A percentile compares a stretch with the other conserved stretches of the same genome.
phyloP scores from a whole-genome alignment of 2,797 vertebrate genomes.

The Synaphobranchus kaupii region DNA sequence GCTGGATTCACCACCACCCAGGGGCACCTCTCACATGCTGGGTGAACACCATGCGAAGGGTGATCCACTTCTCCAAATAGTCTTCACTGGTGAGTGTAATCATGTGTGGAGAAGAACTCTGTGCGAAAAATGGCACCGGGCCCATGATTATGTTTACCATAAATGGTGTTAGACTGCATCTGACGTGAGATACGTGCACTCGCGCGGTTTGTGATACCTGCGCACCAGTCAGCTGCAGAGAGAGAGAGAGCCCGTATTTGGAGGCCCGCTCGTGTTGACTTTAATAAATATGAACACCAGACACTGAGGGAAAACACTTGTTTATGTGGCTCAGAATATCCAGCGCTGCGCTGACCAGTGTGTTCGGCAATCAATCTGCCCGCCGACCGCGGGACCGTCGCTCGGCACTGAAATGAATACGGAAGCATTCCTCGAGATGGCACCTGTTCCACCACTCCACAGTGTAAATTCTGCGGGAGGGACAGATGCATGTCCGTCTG shows the following conservation, averaged over 20 bases:
- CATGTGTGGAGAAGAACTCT: neutral
- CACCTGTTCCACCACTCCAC: slow-evolving; percentile 28
- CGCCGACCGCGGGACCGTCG: neutral
- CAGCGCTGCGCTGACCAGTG: neutral
- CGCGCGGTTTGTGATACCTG: neutral
- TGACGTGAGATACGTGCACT: neutral
- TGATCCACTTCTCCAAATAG: neutral
- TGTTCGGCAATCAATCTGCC: neutral
- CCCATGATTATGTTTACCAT: neutral
- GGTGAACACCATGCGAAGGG: neutral
- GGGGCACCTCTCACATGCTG: neutral
- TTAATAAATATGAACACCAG: neutral
- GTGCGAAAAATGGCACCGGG: neutral
- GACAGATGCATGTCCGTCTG: slow-evolving; percentile 15
- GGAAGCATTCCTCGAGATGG: slow-evolving; percentile 23
- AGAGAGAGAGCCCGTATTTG: neutral
- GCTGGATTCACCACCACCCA: neutral
- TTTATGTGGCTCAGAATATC: slow-evolving; percentile 9
- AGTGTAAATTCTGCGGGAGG: slow-evolving; percentile 20
- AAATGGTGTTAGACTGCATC: neutral
- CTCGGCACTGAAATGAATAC: slow-evolving; percentile 10
- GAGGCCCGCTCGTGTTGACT: neutral
- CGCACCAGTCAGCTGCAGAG: neutral
- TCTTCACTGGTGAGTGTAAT: neutral
- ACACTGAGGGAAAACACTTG: neutral